These are phyloP conservation scores for Porites cylindrica DNA, from an alignment of 92 coral and sea anemone genomes.

Conservation along the genomic window DNA sequence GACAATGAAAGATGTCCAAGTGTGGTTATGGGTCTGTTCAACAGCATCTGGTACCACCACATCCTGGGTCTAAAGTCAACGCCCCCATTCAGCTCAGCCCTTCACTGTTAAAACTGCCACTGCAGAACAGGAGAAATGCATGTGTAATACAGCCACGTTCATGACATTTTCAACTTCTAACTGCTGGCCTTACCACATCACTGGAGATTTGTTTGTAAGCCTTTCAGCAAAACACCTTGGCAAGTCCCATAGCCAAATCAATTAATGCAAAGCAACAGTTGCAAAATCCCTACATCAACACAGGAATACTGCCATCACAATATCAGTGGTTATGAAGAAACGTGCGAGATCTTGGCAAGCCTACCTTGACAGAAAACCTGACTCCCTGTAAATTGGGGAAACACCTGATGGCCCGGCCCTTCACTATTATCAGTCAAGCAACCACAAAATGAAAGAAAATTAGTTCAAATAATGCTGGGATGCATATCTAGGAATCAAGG, in stretches of 20 bases:
- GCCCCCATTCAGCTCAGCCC: constrained; percentile 52
- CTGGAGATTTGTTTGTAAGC: constrained; percentile 45
- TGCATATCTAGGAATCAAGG: too few relatives aligned
- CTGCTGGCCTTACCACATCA: constrained; percentile 50
- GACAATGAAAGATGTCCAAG: constrained; percentile 36
- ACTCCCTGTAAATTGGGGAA: constrained; percentile 43
- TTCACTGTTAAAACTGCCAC: not conserved
- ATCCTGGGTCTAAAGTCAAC: constrained; percentile 20
- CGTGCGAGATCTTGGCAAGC: constrained; percentile 43
- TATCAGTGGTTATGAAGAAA: constrained; percentile 1
- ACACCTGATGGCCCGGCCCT: not conserved
- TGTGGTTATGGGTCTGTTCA: constrained; percentile 19
- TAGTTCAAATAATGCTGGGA: too few relatives aligned
- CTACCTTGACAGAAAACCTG: constrained; percentile 45
- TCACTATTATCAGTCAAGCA: too few relatives aligned
- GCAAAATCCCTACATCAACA: constrained; percentile 10
- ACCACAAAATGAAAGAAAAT: too few relatives aligned
- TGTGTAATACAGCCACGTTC: constrained; percentile 52
- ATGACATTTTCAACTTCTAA: constrained; percentile 63
- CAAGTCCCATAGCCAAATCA: not conserved
- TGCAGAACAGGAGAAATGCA: constrained; percentile 18
- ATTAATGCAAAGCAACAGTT: not conserved
- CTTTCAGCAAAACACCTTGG: constrained; percentile 42
- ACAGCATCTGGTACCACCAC: constrained; percentile 27
- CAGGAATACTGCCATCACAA: constrained; percentile 18